Percentiles rank a stretch among this genome's conserved stretches.
Conservation (phyloP, 2,113 vertebrate genomes). For the Crocuta crocuta region DNA sequence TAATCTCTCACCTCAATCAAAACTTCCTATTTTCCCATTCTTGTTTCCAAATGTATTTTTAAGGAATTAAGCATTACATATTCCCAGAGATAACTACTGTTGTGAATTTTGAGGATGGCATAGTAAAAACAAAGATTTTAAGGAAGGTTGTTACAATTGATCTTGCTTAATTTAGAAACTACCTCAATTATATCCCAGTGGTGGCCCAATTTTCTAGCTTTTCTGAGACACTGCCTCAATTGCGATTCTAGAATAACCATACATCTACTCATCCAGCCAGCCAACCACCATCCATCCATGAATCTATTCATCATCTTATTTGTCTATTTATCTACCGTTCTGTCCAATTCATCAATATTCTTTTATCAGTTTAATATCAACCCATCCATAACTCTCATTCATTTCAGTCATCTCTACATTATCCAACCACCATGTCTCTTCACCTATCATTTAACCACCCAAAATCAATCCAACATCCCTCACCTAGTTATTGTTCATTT, state of each 20-base stretch:
- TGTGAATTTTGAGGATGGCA: background rate
- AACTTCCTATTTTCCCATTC: background rate
- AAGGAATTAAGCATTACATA: background rate
- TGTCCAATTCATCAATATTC: background rate
- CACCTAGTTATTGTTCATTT: background rate
- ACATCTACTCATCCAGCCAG: background rate
- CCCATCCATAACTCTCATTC: background rate
- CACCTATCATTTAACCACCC: background rate
- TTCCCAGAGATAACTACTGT: background rate
- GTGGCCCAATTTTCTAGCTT: background rate
- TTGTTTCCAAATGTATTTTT: background rate
- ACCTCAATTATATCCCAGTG: background rate
- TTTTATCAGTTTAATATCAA: background rate
- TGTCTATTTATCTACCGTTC: background rate
- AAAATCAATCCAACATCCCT: background rate
- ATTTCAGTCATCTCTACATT: background rate
- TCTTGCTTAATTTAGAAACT: background rate
- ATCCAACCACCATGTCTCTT: background rate
- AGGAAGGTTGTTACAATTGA: background rate
- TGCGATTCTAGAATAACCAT: background rate
- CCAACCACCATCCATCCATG: background rate
- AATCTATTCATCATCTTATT: background rate
- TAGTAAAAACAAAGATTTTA: background rate
- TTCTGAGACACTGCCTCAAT: background rate
- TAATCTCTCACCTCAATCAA: background rate